A percentile compares a stretch with the other conserved stretches of the same genome.
Conservation (phyloP, 1,140 invertebrate genomes). For the Whitmania pigra region DNA sequence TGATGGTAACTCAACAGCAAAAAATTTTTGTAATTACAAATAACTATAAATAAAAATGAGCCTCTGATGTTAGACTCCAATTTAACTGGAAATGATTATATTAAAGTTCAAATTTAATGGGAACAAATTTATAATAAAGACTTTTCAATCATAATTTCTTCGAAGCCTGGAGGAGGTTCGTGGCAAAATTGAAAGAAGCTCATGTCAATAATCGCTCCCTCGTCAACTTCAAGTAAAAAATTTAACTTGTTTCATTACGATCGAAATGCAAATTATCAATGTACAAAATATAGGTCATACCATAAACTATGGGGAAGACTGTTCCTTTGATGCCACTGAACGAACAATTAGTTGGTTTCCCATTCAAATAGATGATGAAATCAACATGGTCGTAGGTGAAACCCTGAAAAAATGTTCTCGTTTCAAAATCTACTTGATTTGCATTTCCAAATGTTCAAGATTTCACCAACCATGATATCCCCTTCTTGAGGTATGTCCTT, state of each 20-base stretch:
- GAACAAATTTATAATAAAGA: constrained; percentile 59
- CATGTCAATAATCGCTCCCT: constrained; percentile 89
- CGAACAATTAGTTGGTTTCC: constrained; percentile 68
- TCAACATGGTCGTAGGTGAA: constrained; percentile 91
- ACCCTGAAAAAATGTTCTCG: constrained; percentile 45
- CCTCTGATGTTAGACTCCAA: too few relatives aligned
- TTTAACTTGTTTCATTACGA: constrained; percentile 15
- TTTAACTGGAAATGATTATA: too few relatives aligned
- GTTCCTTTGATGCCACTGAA: constrained; percentile 76
- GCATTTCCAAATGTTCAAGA: background rate
- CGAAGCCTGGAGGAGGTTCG: constrained; percentile 73
- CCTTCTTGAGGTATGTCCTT: constrained; percentile 64
- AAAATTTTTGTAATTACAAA: too few relatives aligned
- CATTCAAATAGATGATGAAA: constrained; percentile 88
- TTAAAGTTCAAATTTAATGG: too few relatives aligned
- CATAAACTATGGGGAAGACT: constrained; percentile 82
- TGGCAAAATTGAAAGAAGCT: constrained; percentile 76
- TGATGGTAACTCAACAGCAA: too few relatives aligned
- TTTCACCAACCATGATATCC: constrained; percentile 65
- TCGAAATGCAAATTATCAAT: constrained; percentile 20
- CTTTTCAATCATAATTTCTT: constrained; percentile 92
- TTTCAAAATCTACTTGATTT: background rate
- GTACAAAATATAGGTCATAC: constrained; percentile 48
- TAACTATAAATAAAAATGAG: too few relatives aligned
- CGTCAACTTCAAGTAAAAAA: constrained; percentile 66